A percentile compares a stretch with the other conserved stretches of the same genome.
These are phyloP conservation scores for Pangasius sanitwongsei DNA, from an alignment of 2,797 vertebrate genomes.

Conservation along the genomic window DNA sequence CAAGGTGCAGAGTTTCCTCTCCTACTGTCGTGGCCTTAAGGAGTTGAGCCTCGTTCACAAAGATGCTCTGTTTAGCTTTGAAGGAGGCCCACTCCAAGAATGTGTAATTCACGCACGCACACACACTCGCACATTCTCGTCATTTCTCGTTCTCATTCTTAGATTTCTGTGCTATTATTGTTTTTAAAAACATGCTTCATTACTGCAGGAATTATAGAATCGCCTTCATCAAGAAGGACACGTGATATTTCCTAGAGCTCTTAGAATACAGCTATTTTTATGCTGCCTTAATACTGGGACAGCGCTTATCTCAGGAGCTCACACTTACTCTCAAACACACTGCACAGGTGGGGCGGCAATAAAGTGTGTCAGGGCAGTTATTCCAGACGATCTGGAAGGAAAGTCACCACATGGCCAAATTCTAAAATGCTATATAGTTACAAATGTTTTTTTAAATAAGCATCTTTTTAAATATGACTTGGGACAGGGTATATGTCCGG, in stretches of 20 bases:
- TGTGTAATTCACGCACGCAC: neutral
- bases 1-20: slow-evolving; percentile 29
- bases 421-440: neutral
- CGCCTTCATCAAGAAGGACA: neutral
- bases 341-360: neutral
- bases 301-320: neutral
- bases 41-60: slow-evolving; percentile 64
- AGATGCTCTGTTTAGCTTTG: slow-evolving; percentile 70
- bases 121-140: neutral
- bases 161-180: too few relatives aligned
- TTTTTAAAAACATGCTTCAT: neutral
- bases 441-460: neutral
- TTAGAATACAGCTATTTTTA: neutral
- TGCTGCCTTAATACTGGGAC: neutral
- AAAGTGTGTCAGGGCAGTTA: too few relatives aligned
- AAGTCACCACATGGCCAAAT: neutral
- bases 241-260: neutral
- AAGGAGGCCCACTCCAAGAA: slow-evolving; percentile 63
- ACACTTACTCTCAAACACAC: neutral
- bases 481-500: neutral
- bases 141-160: neutral
- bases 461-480: neutral
- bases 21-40: slow-evolving; percentile 58
- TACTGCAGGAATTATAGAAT: neutral
- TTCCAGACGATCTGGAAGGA: neutral